Evolutionary conservation across 2,888 invertebrate species (phyloP), one percentile per base, ranked within the genome.

Genomic region (Chloroclysta siterata): DNA sequence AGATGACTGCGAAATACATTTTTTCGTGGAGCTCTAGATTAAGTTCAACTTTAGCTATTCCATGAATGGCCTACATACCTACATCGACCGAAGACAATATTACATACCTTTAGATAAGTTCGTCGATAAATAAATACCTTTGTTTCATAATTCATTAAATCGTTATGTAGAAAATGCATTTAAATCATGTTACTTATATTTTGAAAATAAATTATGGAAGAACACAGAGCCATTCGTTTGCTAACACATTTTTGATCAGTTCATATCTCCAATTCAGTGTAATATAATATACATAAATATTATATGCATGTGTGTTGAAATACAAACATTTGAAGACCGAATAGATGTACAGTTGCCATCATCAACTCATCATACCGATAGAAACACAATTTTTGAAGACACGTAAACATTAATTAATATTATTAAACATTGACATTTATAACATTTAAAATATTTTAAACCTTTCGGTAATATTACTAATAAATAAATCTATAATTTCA

Each of bases 61-160:
- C 33, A 48, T 47, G 48, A 28, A 11, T 29, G 33, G 33, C 50
- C 29, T 29, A 50, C n/a, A 33, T 51, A 51, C 15, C 70, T 70
- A 72, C 65, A 36, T 55, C 47, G 53, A 63, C 58, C 63, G 66
- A 66, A 68, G 61, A 65, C 59, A 60, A 17, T 11, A 15, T 46
- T 36, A 36, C 44, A 22, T 14, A 42, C 54, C 11, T 55, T 46
- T 39, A 1, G 13, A 39, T 52, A 36, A 14, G 33, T 46, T 46
- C 14, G 53, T 53, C 29, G 14, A 13, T 51, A 36, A 53, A 39
- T 48, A 28, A 22, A 48, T 44, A 48, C 8, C 5, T 36, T 36
- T 36, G 29, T 33, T 33, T 33, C 6, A 33, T 33, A 33, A 33
- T 33, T 11, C 10, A 39, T 39, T 39, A 39, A 39, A 11, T 39